Percentiles rank a stretch among this genome's conserved stretches.
These are phyloP conservation scores for Cosmia trapezina DNA, from an alignment of 2,888 invertebrate species.

Conservation along the genomic window DNA sequence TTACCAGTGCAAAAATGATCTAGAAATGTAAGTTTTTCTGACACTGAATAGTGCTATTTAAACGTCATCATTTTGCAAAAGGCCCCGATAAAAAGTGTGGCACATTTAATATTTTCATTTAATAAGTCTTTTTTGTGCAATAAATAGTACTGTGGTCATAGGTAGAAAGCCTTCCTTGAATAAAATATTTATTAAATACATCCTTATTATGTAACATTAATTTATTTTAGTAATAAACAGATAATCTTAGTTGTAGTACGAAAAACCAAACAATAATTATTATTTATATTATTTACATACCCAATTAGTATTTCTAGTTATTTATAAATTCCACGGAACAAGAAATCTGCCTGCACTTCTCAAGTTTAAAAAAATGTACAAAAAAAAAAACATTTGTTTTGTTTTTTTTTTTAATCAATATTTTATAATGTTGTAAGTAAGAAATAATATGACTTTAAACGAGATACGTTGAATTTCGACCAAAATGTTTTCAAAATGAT, in stretches of 20 bases:
- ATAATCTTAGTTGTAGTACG: conserved; percentile 79
- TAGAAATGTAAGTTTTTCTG: background rate
- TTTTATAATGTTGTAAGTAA: too few species aligned
- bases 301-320: conserved; percentile 70
- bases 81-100: background rate
- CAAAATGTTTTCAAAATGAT: background rate
- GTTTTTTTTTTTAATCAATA: too few species aligned
- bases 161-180: conserved; percentile 12
- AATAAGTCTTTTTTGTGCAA: conserved; percentile 5
- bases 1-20: background rate
- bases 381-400: background rate
- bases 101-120: background rate
- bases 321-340: conserved; percentile 50
- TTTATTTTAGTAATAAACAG: conserved; percentile 62
- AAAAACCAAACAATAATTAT: conserved; percentile 82
- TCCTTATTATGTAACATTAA: conserved; percentile 36
- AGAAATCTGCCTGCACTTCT: background rate
- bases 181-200: conserved; percentile 12
- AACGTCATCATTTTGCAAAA: background rate
- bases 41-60: background rate
- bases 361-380: background rate
- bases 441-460: background rate
- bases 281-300: conserved; percentile 73
- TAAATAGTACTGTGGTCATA: background rate
- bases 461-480: background rate